Evolutionary conservation across 2,113 vertebrate genomes (phyloP).

Genomic region (Xiphorhynchus elegans): DNA sequence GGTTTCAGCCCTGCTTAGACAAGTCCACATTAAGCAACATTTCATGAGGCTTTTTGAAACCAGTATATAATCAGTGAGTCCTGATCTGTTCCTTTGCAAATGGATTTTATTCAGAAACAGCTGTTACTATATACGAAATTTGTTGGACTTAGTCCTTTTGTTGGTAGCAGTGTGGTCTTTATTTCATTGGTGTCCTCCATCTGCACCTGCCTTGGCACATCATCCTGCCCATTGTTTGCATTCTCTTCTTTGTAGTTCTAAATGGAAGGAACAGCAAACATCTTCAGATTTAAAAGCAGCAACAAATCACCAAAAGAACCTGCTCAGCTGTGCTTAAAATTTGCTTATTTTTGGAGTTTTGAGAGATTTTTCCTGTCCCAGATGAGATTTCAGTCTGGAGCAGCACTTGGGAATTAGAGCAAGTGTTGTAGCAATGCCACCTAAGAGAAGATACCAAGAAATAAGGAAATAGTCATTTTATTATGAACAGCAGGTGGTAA

Average conservation of each 20-base stretch:
- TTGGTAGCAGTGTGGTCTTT: background rate
- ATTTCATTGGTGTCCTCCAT: background rate
- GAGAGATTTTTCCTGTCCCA: background rate
- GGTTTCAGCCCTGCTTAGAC: background rate
- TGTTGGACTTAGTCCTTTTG: background rate
- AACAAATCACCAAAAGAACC: background rate
- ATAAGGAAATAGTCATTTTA: background rate
- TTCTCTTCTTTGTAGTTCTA: background rate
- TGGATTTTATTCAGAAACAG: background rate
- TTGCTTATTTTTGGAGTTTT: background rate
- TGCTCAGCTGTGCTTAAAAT: background rate
- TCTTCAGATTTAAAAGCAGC: background rate
- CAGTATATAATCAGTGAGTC: background rate
- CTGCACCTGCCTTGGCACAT: background rate
- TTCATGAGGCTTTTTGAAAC: background rate
- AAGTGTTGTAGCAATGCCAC: background rate
- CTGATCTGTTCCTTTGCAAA: background rate
- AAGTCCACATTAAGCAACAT: background rate
- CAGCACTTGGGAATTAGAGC: background rate
- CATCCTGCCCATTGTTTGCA: background rate
- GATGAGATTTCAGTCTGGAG: background rate
- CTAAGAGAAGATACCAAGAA: background rate
- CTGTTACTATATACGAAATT: background rate
- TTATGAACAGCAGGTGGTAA: background rate
- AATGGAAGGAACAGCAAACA: background rate